Base-by-base conservation (phyloP, 1,140 invertebrate species). In the Conopomorpha cramerella region DNA sequence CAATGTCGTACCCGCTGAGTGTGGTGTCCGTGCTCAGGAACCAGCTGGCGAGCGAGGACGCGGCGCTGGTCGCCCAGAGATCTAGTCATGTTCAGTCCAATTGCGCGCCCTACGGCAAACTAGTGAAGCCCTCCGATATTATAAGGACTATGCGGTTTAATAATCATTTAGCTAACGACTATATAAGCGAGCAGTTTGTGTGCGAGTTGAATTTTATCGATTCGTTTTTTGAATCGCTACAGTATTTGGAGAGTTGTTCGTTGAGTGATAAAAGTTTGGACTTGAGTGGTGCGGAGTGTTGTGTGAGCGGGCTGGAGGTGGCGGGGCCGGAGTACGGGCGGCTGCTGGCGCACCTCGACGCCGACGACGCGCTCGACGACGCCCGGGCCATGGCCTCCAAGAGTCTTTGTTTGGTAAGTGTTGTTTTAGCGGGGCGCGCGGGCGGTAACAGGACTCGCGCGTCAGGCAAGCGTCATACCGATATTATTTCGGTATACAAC, bases 331-430 rank as follows among this genome's bases (percentile, higher is more conserved):
- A n/a, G n/a, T n/a, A n/a, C n/a, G n/a, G n/a, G n/a, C n/a, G n/a
- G n/a, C n/a, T n/a, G n/a, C n/a, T n/a, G n/a, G n/a, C n/a, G n/a
- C n/a, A n/a, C n/a, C n/a, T n/a, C n/a, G n/a, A n/a, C n/a, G n/a
- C n/a, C n/a, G n/a, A n/a, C n/a, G n/a, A n/a, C n/a, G n/a, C n/a
- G 46, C 48, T 35, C 31, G 39, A 67, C 31, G 54, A 68, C 50
- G 48, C 50, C 30, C 57, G 72, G 62, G 70, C 70, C 66, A 72
- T 66, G 58, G 67, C 67, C 29, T 66, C 70, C 16, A 66, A 70
- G 50, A 74, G 61, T 62, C 67, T 74, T 64, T 74, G 65, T 68
- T 55, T 70, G 62, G 70, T 74, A 45, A 72, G 61, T 67, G 55
- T 58, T 60, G 46, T n/a, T n/a, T n/a, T n/a, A n/a, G n/a, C n/a